Evolutionary conservation across 2,888 invertebrate species (phyloP).

Genomic region (Pristionchus fissidentatus): DNA sequence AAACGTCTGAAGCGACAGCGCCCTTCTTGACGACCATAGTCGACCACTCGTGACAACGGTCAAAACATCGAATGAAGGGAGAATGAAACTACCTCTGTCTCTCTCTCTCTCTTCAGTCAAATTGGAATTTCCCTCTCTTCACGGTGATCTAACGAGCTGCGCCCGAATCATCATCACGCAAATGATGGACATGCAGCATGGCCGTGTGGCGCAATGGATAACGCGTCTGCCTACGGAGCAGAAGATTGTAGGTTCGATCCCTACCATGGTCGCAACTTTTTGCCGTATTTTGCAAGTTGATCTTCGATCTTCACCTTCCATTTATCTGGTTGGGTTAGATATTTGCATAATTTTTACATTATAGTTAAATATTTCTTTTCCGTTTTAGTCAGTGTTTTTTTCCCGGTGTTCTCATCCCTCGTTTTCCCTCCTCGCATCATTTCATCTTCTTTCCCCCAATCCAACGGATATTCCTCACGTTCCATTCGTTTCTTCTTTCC

Average conservation of each 20-base stretch:
- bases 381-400: too few species aligned
- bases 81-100: neutral
- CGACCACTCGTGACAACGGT: neutral
- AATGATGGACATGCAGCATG: neutral
- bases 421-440: neutral
- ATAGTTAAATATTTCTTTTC: too few species aligned
- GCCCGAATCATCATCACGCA: neutral
- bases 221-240: conserved; percentile 76
- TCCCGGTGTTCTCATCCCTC: neutral
- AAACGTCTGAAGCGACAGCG: conserved; percentile 20
- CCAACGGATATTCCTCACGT: neutral
- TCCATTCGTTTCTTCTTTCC: neutral
- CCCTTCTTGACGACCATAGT: conserved; percentile 28
- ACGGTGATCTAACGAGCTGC: neutral
- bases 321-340: too few species aligned
- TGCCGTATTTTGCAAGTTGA: too few species aligned
- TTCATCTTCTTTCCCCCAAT: neutral
- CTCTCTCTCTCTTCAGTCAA: neutral
- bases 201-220: conserved; percentile 70
- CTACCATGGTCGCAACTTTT: conserved; percentile 41
- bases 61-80: neutral
- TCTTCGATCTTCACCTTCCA: too few species aligned
- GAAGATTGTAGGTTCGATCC: conserved; percentile 76
- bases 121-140: neutral
- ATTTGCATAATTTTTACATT: too few species aligned